Evolutionary conservation across 2,888 invertebrate genomes (phyloP).

Genomic region (Pristionchus mayeri): DNA sequence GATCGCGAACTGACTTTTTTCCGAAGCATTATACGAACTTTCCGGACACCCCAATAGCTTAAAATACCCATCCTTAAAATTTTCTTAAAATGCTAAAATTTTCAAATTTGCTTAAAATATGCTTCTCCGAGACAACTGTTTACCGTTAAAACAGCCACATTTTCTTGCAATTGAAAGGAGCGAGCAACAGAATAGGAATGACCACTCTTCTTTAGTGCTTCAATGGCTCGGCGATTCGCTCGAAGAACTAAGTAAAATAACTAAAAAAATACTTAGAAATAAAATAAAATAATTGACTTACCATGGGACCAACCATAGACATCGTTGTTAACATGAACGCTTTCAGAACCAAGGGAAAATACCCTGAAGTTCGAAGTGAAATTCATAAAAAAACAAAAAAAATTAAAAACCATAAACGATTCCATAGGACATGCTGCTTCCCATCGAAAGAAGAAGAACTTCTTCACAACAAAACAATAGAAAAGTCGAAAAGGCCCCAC

Average conservation of each 20-base stretch:
- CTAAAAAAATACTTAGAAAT: not conserved
- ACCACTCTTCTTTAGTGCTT: not conserved
- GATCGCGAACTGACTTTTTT: no score
- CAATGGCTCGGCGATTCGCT: not conserved
- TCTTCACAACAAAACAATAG: not conserved
- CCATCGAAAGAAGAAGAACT: not conserved
- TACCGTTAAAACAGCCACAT: not conserved
- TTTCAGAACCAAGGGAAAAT: not conserved
- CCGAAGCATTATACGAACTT: no score
- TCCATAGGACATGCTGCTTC: not conserved
- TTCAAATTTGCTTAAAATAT: no score
- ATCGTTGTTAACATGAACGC: not conserved
- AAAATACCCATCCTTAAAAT: no score
- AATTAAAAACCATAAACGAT: not conserved
- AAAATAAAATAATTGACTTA: not conserved
- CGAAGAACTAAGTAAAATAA: not conserved
- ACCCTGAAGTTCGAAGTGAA: not conserved
- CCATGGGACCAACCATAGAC: not conserved
- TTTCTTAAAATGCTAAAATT: no score
- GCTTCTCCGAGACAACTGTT: not conserved
- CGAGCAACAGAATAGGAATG: not conserved
- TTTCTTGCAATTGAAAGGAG: constrained; percentile 5
- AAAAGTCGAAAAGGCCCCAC: not conserved
- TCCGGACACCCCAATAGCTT: no score
- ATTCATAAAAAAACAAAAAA: no score